Base-by-base conservation (phyloP, 1,140 invertebrate genomes). In the Stegodyphus mimosarum region DNA sequence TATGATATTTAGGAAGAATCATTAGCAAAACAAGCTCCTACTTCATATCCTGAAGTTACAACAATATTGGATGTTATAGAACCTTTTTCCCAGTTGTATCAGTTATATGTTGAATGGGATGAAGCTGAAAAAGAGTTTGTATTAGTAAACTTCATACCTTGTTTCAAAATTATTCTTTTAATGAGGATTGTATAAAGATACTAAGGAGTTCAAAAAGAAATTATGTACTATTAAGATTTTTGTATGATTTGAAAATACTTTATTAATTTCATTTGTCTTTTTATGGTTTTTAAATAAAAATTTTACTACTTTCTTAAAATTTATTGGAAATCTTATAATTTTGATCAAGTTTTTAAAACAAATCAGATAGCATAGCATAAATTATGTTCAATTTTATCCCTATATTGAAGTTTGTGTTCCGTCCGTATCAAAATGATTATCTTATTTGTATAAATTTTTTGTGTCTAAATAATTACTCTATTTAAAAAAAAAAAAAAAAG, bases 1-100 rank as follows among this genome's bases (percentile, higher is more conserved):
- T 33, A 33, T 3, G 33, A 33, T 33, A 33, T 33, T 10, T 49
- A 94, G 88, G 96, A 98, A 92, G 96, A 98, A 92, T 91, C 91
- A 10, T 92, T 96, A 5, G 96, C 97, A 88, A 95, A 96, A 89
- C 94, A 96, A 89, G 94, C 94, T 3, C 88, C 93, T 66, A 94
- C 94, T 0, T 90, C 91, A 53, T 98, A 95, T 90, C 92, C 94
- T 6, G 94, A 95, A 86, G 92, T 97, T 51, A 93, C 94, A 87
- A 94, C 96, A 51, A 89, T 92, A 52, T 88, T 88, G 6, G 77
- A 66, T 18, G 87, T 88, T 7, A 89, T 93, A 11, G 91, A 92
- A 80, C 92, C 92, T 6, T 93, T 92, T 89, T 88, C 89, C n/a
- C 90, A 90, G 80, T 89, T 93, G 2, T 93, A 92, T 88, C 89